Evolutionary conservation across 2,888 invertebrate species (phyloP).

Genomic region (Pocota personata): DNA sequence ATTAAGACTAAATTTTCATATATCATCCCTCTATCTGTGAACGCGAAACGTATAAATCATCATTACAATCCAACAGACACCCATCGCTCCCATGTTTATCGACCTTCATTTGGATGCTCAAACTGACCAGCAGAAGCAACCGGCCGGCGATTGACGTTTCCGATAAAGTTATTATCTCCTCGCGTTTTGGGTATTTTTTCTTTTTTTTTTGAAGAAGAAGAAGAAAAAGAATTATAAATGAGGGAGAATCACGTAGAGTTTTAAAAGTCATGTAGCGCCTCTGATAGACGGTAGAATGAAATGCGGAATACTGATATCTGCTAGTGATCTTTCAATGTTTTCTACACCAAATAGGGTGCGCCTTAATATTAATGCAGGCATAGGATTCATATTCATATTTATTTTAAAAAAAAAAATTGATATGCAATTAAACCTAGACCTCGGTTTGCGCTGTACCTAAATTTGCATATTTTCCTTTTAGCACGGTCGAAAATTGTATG

Average conservation of each 20-base stretch:
- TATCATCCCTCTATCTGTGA: not conserved
- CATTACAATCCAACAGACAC: slow-evolving; percentile 43
- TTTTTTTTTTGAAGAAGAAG: not conserved
- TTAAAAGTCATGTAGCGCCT: not conserved
- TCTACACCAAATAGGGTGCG: no score
- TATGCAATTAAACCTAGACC: no score
- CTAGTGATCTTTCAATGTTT: no score
- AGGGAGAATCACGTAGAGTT: not conserved
- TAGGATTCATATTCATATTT: no score
- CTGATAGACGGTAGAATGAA: not conserved
- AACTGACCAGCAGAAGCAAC: slow-evolving; percentile 17
- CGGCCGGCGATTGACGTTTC: slow-evolving; percentile 38
- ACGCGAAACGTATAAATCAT: slow-evolving; percentile 43
- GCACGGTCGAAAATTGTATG: no score
- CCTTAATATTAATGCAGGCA: no score
- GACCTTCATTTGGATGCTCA: slow-evolving; percentile 39
- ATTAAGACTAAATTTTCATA: slow-evolving; percentile 19
- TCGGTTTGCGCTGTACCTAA: no score
- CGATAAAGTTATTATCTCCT: slow-evolving; percentile 34
- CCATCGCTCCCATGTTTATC: slow-evolving; percentile 19
- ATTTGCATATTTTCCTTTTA: no score
- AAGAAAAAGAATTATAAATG: not conserved
- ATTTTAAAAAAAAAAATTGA: no score
- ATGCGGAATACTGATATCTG: no score
- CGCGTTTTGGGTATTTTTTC: not conserved